These are phyloP conservation scores for Pelecanus crispus DNA, from an alignment of 2,113 vertebrate species.

Conservation along the genomic window DNA sequence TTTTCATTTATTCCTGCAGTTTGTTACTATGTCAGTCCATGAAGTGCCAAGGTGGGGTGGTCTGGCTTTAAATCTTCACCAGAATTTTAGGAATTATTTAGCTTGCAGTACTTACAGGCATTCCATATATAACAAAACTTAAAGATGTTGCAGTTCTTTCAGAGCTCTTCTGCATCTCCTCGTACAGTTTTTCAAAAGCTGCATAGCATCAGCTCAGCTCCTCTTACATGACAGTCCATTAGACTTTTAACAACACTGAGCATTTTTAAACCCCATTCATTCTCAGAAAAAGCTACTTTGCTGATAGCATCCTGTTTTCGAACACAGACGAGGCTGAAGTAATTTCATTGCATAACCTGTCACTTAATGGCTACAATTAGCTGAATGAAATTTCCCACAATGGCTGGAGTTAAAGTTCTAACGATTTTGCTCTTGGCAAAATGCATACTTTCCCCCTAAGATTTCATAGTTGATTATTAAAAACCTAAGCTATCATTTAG, in stretches of 20 bases:
- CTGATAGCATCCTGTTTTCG: background rate
- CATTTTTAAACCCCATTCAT: background rate
- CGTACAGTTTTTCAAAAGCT: accelerated
- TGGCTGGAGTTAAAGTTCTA: conserved; percentile 14
- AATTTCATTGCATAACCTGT: conserved; percentile 34
- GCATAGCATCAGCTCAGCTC: background rate
- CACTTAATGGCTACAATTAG: conserved; percentile 49
- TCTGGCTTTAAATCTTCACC: background rate
- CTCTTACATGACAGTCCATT: background rate
- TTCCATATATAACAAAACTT: background rate
- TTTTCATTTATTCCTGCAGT: background rate
- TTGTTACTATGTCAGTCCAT: background rate
- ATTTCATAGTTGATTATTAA: conserved; percentile 27
- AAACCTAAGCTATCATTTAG: conserved; percentile 30
- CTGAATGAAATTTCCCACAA: conserved; percentile 5
- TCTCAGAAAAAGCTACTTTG: background rate
- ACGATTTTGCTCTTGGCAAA: conserved; percentile 36
- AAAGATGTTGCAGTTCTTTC: background rate
- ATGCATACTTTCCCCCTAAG: background rate
- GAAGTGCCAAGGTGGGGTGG: background rate
- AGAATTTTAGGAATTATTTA: background rate
- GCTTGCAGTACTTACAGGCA: background rate
- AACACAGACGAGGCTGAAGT: background rate
- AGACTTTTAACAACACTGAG: background rate
- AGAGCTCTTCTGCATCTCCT: background rate